Conservation (phyloP, 2,113 vertebrate species). For the Syrmaticus mikado region DNA sequence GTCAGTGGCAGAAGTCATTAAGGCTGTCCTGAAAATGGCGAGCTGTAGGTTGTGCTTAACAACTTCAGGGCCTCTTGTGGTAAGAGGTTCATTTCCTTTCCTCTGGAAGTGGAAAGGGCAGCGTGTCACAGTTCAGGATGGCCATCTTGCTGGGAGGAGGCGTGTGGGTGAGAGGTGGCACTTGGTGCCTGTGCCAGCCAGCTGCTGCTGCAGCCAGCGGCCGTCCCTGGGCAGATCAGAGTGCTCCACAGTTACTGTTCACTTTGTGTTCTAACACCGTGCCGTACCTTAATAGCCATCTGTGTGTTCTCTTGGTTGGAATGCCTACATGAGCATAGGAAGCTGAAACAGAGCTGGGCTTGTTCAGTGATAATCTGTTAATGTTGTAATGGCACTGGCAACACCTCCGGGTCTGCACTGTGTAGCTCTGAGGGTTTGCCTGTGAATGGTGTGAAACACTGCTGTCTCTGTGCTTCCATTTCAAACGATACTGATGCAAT, state of each 20-base stretch:
- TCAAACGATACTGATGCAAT: fast-evolving
- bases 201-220: no score
- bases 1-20: neutral
- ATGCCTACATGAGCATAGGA: fast-evolving
- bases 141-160: fast-evolving
- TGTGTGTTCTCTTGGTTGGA: fast-evolving
- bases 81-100: neutral
- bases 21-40: fast-evolving
- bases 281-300: fast-evolving
- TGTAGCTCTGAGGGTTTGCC: fast-evolving
- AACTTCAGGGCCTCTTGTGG: fast-evolving
- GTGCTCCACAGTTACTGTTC: fast-evolving
- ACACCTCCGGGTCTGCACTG: fast-evolving
- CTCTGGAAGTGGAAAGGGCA: neutral
- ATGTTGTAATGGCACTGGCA: fast-evolving
- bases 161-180: neutral
- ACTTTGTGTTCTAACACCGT: fast-evolving
- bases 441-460: fast-evolving
- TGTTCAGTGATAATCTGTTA: neutral
- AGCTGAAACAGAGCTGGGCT: neutral
- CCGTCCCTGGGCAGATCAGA: neutral
- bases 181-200: neutral
- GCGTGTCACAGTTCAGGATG: neutral
- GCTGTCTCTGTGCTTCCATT: neutral
- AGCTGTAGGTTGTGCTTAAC: fast-evolving